Conservation (phyloP, 1,140 invertebrate species). For the Arion vulgaris region DNA sequence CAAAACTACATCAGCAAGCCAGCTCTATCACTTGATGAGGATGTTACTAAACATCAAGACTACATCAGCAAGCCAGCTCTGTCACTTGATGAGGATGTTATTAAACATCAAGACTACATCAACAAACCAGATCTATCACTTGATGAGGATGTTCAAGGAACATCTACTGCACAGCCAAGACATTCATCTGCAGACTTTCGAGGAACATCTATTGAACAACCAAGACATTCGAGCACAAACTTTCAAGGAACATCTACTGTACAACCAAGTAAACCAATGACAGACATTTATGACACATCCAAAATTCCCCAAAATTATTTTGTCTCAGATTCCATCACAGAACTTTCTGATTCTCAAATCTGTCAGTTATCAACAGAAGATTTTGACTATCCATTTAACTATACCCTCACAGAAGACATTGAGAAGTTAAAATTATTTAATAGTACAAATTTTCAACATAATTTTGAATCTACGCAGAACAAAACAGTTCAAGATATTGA, state of each 20-base stretch:
- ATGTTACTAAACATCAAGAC: too few species aligned
- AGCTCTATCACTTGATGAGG: too few species aligned
- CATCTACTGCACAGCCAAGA: not conserved
- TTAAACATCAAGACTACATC: too few species aligned
- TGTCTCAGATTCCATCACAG: not conserved
- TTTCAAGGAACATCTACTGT: not conserved
- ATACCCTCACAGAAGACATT: not conserved
- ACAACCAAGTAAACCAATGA: not conserved
- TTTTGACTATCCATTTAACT: not conserved
- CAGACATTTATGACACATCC: not conserved
- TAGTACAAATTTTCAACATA: constrained; percentile 1
- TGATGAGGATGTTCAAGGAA: too few species aligned
- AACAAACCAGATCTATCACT: too few species aligned
- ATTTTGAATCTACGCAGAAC: not conserved
- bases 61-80: too few species aligned
- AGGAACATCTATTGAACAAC: not conserved
- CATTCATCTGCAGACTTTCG: not conserved
- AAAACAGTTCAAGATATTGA: not conserved
- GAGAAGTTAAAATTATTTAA: not conserved
- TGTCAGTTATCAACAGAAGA: not conserved
- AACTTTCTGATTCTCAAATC: constrained; percentile 10
- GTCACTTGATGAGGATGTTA: too few species aligned
- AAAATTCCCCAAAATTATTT: not conserved
- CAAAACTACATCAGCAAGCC: too few species aligned
- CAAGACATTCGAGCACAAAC: not conserved